Evolutionary conservation across 2,888 invertebrate species (phyloP).

Genomic region (Scaeva pyrastri): DNA sequence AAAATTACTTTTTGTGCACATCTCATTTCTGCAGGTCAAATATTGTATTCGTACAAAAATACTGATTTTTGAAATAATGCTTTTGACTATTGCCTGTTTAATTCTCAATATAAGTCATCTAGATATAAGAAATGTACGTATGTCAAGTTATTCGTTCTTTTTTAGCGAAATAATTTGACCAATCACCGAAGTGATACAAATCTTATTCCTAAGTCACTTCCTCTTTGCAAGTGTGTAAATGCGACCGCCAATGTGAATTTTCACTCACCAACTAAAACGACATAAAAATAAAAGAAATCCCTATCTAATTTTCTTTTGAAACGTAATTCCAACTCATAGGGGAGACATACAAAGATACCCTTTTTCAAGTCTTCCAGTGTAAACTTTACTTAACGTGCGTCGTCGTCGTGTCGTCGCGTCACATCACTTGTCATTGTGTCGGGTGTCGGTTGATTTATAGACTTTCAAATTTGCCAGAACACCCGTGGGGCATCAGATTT

Average conservation of each 20-base stretch:
- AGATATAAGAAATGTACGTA: no score
- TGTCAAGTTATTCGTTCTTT: no score
- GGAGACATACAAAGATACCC: slow-evolving; percentile 15
- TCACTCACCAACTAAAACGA: neutral
- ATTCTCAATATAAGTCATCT: no score
- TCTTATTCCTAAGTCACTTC: no score
- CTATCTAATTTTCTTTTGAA: neutral
- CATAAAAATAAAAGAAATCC: neutral
- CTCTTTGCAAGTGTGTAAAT: neutral
- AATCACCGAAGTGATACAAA: no score
- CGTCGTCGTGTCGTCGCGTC: neutral
- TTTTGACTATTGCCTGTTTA: no score
- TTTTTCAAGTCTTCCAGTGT: neutral
- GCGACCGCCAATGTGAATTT: neutral
- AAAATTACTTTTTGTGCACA: no score
- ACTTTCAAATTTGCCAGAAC: neutral
- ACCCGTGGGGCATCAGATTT: neutral
- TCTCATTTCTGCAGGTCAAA: no score
- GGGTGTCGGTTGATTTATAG: slow-evolving; percentile 15
- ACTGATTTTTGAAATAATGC: no score
- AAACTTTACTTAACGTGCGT: no score
- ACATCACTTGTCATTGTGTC: neutral
- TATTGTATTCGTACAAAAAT: no score
- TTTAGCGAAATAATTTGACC: no score
- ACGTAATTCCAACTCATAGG: neutral